These are phyloP conservation scores for Calonectris borealis DNA, from an alignment of 2,113 vertebrate genomes.

Conservation along the genomic window DNA sequence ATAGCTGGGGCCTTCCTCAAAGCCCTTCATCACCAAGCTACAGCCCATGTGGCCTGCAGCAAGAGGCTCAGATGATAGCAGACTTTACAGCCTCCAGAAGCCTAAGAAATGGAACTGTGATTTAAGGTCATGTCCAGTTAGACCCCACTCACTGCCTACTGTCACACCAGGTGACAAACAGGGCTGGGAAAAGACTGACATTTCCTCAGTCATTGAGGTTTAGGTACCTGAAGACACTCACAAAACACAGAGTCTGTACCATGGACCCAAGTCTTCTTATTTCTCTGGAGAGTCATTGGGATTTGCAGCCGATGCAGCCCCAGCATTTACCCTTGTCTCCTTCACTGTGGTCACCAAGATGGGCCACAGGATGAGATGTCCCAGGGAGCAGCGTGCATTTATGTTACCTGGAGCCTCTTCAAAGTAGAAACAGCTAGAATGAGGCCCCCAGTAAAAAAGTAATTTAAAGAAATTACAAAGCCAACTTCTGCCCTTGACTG, in stretches of 20 bases:
- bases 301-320: neutral
- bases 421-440: neutral
- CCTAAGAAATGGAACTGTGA: neutral
- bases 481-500: neutral
- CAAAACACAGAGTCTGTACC: neutral
- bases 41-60: neutral
- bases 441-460: neutral
- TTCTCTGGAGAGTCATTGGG: neutral
- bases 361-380: neutral
- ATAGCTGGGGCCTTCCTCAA: neutral
- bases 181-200: neutral
- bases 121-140: neutral
- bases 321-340: neutral
- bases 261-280: neutral
- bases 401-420: neutral
- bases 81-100: neutral
- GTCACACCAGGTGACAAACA: neutral
- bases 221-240: neutral
- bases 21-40: neutral
- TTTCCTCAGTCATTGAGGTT: neutral
- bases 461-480: neutral
- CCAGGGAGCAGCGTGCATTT: neutral
- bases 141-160: neutral
- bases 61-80: neutral
- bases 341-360: neutral